Percentiles rank a stretch among this genome's conserved stretches.
These are phyloP conservation scores for Babyrousa celebensis DNA, from an alignment of 2,797 vertebrate genomes.

Conservation along the genomic window DNA sequence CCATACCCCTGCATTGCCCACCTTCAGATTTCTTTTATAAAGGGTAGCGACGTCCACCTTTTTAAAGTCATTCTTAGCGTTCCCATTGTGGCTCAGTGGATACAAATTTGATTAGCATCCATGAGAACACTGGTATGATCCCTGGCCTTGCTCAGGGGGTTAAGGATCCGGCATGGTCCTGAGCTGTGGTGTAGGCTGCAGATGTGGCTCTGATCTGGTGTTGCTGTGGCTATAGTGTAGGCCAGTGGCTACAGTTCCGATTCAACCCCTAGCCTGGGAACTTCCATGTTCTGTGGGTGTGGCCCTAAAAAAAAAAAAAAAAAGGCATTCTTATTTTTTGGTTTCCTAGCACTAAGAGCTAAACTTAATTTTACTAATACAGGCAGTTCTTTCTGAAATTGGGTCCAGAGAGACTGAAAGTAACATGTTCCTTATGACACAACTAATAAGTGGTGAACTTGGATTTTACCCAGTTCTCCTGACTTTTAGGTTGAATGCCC, in stretches of 20 bases:
- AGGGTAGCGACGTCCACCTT: background rate
- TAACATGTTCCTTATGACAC: background rate
- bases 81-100: no score
- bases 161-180: no score
- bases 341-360: constrained; percentile 5
- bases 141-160: no score
- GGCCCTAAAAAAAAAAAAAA: no score
- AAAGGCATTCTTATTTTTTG: constrained; percentile 38
- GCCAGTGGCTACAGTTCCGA: no score
- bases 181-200: no score
- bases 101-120: no score
- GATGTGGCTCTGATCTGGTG: no score
- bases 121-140: no score
- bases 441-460: background rate
- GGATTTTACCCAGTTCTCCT: constrained; percentile 19
- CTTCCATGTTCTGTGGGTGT: no score
- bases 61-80: background rate
- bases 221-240: no score
- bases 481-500: constrained; percentile 27
- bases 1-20: background rate
- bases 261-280: no score
- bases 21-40: background rate
- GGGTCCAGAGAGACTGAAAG: constrained; percentile 16
- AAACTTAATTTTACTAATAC: constrained; percentile 52
- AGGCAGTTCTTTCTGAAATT: constrained; percentile 58